Evolutionary conservation across 2,888 invertebrate species (phyloP).

Genomic region (Copidosoma aretas): DNA sequence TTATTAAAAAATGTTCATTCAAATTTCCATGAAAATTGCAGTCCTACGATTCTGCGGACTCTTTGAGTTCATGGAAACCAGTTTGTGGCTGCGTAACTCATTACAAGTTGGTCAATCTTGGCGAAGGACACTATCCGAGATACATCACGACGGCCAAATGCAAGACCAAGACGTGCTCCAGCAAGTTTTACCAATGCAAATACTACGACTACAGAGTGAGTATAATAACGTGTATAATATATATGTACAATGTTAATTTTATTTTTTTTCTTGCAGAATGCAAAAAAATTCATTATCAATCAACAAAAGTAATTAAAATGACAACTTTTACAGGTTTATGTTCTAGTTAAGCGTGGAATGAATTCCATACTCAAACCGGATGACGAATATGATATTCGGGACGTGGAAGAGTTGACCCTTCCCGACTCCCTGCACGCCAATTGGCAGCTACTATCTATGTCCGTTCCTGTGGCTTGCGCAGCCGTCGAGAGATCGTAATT

Average conservation of each 20-base stretch:
- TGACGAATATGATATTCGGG: slow-evolving; percentile 23
- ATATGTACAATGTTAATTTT: no score
- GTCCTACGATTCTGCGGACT: slow-evolving; percentile 2
- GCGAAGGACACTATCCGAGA: slow-evolving; percentile 50
- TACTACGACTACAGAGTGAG: slow-evolving; percentile 49
- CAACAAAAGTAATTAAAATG: no score
- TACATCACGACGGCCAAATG: slow-evolving; percentile 49
- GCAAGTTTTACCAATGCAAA: slow-evolving; percentile 48
- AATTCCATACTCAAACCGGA: slow-evolving; percentile 21
- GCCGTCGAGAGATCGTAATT: slow-evolving; percentile 29
- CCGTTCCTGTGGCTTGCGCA: slow-evolving; percentile 49
- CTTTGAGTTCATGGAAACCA: slow-evolving; percentile 29
- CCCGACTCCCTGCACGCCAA: slow-evolving; percentile 49
- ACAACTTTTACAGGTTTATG: slow-evolving; percentile 45
- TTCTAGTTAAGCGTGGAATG: slow-evolving; percentile 46
- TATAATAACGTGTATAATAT: slow-evolving; percentile 1
- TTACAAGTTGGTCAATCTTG: slow-evolving; percentile 48
- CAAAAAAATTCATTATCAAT: background rate
- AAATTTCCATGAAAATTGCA: slow-evolving; percentile 1
- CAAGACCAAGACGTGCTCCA: slow-evolving; percentile 43
- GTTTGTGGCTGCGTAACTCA: slow-evolving; percentile 49
- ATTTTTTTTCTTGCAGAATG: background rate
- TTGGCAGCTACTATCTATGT: slow-evolving; percentile 50
- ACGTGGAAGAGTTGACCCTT: slow-evolving; percentile 42
- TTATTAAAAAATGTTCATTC: background rate